Percentiles rank a stretch among this genome's conserved stretches.
These are phyloP conservation scores for Pempheris klunzingeri DNA, from an alignment of 2,797 vertebrate genomes.

Conservation along the genomic window DNA sequence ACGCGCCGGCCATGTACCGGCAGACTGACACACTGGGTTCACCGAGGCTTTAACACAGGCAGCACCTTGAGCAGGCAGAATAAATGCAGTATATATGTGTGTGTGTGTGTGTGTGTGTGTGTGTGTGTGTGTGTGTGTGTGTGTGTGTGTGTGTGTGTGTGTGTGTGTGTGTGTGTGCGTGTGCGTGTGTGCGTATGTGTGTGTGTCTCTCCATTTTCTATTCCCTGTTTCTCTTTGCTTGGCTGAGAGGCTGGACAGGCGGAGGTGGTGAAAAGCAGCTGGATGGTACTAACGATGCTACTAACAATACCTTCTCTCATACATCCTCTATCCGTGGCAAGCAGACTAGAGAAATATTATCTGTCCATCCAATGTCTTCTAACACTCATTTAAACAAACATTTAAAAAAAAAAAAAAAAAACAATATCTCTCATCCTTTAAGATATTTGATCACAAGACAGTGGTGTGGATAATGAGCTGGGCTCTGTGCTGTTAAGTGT, in stretches of 20 bases:
- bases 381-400: constrained; percentile 63
- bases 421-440: constrained; percentile 53
- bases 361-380: constrained; percentile 58
- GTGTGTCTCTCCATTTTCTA: constrained; percentile 57
- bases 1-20: constrained; percentile 84
- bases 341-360: constrained; percentile 60
- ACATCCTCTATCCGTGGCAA: constrained; percentile 53
- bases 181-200: constrained; percentile 37
- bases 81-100: constrained; percentile 73
- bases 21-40: constrained; percentile 88
- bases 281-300: constrained; percentile 76
- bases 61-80: constrained; percentile 89
- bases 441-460: constrained; percentile 66
- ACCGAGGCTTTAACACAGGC: constrained; percentile 84
- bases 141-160: constrained; percentile 26
- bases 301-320: constrained; percentile 74
- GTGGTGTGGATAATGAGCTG: constrained; percentile 65
- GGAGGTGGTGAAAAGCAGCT: constrained; percentile 77
- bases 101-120: constrained; percentile 33
- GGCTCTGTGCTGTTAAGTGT: constrained; percentile 43
- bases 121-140: constrained; percentile 13
- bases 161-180: constrained; percentile 16
- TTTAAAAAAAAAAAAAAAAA: constrained; percentile 71
- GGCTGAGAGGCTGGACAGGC: constrained; percentile 72
- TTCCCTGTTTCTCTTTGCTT: constrained; percentile 66